These are phyloP conservation scores for Pocillopora verrucosa DNA, from an alignment of 64 coral and sea anemone species.

Conservation along the genomic window DNA sequence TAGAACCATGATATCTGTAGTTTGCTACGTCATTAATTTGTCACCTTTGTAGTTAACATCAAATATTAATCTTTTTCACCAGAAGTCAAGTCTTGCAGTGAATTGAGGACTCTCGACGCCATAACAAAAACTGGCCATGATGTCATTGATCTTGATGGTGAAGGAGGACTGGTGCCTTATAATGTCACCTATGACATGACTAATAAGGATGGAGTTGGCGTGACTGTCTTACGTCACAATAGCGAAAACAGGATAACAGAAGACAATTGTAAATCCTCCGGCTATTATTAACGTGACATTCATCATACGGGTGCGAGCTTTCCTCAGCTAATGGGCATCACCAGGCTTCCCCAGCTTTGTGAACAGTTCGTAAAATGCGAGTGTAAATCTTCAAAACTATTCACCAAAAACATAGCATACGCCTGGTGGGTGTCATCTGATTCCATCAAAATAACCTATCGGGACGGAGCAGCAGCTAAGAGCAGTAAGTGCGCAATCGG, in stretches of 20 bases:
- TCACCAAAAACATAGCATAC: background rate
- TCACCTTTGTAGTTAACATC: too few relatives aligned
- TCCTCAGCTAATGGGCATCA: background rate
- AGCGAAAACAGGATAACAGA: background rate
- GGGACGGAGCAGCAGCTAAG: background rate
- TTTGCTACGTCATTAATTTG: too few relatives aligned
- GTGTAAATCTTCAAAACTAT: background rate
- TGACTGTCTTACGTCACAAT: background rate
- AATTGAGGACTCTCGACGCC: background rate
- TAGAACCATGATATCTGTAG: too few relatives aligned
- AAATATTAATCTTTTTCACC: background rate
- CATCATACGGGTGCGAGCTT: background rate
- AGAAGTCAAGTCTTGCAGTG: conserved; percentile 6
- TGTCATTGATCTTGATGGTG: conserved; percentile 20
- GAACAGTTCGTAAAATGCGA: conserved; percentile 4
- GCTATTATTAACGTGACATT: background rate
- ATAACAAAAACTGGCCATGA: background rate
- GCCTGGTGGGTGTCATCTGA: conserved; percentile 3
- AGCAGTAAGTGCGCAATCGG: conserved; percentile 5
- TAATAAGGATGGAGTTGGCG: conserved; percentile 5
- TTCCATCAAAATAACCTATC: background rate
- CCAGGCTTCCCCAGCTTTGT: background rate
- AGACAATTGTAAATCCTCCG: background rate
- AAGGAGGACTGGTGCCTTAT: conserved; percentile 28
- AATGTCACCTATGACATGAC: conserved; percentile 35